Evolutionary conservation across 2,888 invertebrate species (phyloP), one percentile per base, ranked within the genome.

Genomic region (Zygaena filipendulae): DNA sequence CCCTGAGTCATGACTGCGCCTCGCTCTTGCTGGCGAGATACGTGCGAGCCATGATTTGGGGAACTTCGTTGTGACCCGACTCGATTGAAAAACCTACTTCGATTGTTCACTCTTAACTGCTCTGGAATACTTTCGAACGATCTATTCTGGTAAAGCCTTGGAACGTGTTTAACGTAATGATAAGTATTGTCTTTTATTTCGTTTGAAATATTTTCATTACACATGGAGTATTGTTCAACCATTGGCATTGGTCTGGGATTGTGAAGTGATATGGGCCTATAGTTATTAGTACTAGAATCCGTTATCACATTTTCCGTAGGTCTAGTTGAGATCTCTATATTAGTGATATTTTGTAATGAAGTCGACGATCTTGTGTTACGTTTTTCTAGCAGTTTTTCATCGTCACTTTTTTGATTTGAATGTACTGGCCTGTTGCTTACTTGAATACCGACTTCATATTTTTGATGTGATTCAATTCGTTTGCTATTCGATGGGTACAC

Each of bases 71-170:
- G 75, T 14, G 79, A 79, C 27, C 79, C 79, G 29, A 77, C 66
- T 52, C 79, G 62, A 36, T 45, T 74, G 43, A 79, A 79, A 47
- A 72, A 74, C 49, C 77, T 57, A 47, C 60, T 77, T 26, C 77
- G 55, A 46, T 64, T 74, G 39, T 53, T 72, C 36, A 49, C 63
- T 38, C 77, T 57, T 28, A 79, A 43, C 47, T 79, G 79, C 43
- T 79, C 79, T 21, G 79, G 79, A 40, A 79, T 79, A 40, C 75
- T 77, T 48, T 79, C 79, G 39, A 70, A 79, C 13, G 79, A 79
- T 42, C 79, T 58, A 30, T 79, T 79, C 49, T 79, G 79, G 37
- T 75, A 75, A 10, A 74, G 46, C 32, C 77, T 62, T 29, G 75
- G 68, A 24, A 64, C 64, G 37, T 79, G 59, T 45, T 77, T 77